Conservation (phyloP, 2,888 invertebrate species). For the Villa cingulata region DNA sequence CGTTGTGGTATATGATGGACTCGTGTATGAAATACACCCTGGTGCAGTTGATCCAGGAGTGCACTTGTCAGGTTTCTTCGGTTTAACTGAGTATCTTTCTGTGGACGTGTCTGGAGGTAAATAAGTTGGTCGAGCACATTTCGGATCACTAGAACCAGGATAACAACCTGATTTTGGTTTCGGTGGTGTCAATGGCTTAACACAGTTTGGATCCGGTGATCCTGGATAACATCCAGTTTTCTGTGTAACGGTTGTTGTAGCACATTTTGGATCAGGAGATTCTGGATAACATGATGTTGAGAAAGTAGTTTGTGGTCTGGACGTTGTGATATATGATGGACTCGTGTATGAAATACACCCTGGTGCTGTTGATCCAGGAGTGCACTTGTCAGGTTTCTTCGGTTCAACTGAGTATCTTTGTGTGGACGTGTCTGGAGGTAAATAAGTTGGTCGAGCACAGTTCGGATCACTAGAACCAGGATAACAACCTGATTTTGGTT, state of each 20-base stretch:
- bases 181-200: no score
- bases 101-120: no score
- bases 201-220: slow-evolving; percentile 26
- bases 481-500: slow-evolving; percentile 19
- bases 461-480: slow-evolving; percentile 27
- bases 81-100: no score
- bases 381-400: no score
- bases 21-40: slow-evolving; percentile 17
- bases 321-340: no score
- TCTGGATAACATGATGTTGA: slow-evolving; percentile 22
- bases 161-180: no score
- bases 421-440: slow-evolving; percentile 14
- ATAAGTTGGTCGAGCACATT: no score
- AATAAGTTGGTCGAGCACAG: slow-evolving; percentile 23
- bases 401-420: slow-evolving; percentile 18
- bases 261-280: slow-evolving; percentile 17
- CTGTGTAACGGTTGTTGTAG: neutral
- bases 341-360: slow-evolving; percentile 4
- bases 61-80: no score
- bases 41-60: no score
- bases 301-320: slow-evolving; percentile 15
- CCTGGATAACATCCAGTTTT: slow-evolving; percentile 20
- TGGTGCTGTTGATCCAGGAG: slow-evolving; percentile 26
- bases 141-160: no score
- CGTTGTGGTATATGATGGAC: neutral